These are phyloP conservation scores for Frieseomelitta varia DNA, from an alignment of 1,140 invertebrate species.

Conservation along the genomic window DNA sequence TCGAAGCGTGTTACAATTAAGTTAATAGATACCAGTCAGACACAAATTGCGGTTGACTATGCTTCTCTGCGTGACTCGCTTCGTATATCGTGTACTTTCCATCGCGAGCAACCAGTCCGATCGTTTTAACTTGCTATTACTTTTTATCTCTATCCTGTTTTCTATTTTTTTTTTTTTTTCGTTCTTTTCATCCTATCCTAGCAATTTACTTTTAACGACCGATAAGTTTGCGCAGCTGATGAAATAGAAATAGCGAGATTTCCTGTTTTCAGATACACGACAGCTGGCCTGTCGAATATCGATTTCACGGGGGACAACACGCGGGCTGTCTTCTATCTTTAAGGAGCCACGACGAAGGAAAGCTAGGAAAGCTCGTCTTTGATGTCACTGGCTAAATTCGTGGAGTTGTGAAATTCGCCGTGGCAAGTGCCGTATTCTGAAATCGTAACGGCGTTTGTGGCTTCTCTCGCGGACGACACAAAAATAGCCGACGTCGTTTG, in stretches of 20 bases:
- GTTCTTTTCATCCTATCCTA: not conserved
- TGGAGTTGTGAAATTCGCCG: constrained; percentile 46
- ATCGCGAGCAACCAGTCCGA: not conserved
- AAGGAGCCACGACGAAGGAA: not conserved
- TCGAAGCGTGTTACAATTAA: constrained; percentile 70
- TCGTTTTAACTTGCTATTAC: not conserved
- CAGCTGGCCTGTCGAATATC: constrained; percentile 39
- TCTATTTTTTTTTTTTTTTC: not conserved
- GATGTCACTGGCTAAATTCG: not conserved
- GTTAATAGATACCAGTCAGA: constrained; percentile 76
- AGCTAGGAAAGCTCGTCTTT: not conserved
- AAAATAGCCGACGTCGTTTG: constrained; percentile 66
- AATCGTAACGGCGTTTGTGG: constrained; percentile 58
- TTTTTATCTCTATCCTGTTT: not conserved
- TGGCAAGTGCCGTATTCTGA: constrained; percentile 48
- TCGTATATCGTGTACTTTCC: constrained; percentile 43
- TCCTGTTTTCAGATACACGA: not conserved
- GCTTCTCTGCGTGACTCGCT: constrained; percentile 47
- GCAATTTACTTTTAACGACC: too few relatives aligned
- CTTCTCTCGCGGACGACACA: constrained; percentile 60
- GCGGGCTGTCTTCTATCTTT: too few relatives aligned
- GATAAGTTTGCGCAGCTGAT: constrained; percentile 21
- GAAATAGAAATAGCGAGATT: not conserved
- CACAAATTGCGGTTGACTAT: constrained; percentile 62
- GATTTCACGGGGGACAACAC: constrained; percentile 44